Evolutionary conservation across 2,113 vertebrate species (phyloP).

Genomic region (Cyphomyrus plagiostoma): DNA sequence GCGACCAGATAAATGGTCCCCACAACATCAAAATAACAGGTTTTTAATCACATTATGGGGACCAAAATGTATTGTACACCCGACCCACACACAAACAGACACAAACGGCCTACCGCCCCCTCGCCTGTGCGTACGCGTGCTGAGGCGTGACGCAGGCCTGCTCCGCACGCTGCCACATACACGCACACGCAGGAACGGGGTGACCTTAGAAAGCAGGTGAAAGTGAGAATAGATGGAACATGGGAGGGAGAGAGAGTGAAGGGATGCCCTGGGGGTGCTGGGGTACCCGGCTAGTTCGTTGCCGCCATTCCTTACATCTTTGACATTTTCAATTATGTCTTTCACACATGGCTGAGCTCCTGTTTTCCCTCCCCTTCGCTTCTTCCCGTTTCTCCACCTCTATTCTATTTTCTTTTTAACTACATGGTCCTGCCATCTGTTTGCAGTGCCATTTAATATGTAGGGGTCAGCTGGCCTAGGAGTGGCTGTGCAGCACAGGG

Average conservation of each 20-base stretch:
- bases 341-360: conserved; percentile 58
- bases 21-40: no score
- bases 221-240: background rate
- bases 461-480: conserved; percentile 47
- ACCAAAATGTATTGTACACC: background rate
- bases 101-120: background rate
- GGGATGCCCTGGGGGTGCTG: conserved; percentile 28
- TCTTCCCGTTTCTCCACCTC: conserved; percentile 32
- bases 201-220: background rate
- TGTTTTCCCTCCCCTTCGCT: conserved; percentile 19
- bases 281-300: conserved; percentile 55
- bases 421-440: conserved; percentile 37
- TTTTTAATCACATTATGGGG: background rate
- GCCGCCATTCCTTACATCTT: conserved; percentile 66
- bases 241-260: background rate
- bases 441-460: conserved; percentile 42
- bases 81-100: background rate
- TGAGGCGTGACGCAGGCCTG: background rate
- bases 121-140: background rate
- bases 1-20: background rate
- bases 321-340: conserved; percentile 71
- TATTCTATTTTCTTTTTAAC: conserved; percentile 53
- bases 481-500: conserved; percentile 34
- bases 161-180: background rate
- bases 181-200: background rate